These are phyloP conservation scores for human DNA, from an alignment of 2,113 vertebrate species.

Conservation along the genomic window GRCh38 chr2:187005001-187005500, in stretches of 20 bases:
- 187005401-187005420: neutral
- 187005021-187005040: neutral
- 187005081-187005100: neutral
- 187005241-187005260: neutral
- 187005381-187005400: neutral
- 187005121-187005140: neutral
- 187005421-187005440: neutral
- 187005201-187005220: neutral
- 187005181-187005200: neutral
- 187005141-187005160: neutral
- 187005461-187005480: neutral
- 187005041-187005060: neutral
- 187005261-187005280: neutral
- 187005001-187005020: neutral
- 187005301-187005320: neutral
- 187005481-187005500: neutral
- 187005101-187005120: neutral
- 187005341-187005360: neutral
- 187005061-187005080: neutral
- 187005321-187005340: neutral
- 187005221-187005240: neutral
- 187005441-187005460: neutral
- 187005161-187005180: neutral
- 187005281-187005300: neutral
- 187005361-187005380: neutral